Evolutionary conservation across 2,888 invertebrate species (phyloP), one percentile per base, ranked within the genome.

Genomic region (Heliconius cydno): DNA sequence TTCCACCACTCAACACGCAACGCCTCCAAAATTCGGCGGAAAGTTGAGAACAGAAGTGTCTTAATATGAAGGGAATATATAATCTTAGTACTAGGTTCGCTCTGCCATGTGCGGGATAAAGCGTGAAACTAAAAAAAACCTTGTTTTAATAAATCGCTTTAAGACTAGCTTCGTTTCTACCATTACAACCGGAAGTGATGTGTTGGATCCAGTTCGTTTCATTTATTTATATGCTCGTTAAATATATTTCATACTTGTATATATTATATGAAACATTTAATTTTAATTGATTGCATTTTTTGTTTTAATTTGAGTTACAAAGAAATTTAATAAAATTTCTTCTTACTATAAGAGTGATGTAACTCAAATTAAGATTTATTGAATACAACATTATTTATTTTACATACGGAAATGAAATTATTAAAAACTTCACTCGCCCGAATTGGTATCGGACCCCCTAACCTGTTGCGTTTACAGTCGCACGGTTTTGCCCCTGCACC

Each of bases 171-270:
- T 10, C 4, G 38, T 19, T 10, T 68, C 38, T 68, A 38, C 38
- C 5, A n/a, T 68, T n/a, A 68, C n/a, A n/a, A 68, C 38, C 67
- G n/a, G 38, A 68, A 68, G 38, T 12, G 67, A 68, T n/a, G 19
- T 13, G 38, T 68, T 38, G 1, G n/a, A 38, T 38, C 68, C n/a
- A 41, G 38, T 68, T 68, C 25, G 0, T 13, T 38, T 68, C n/a
- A 68, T 68, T 25, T 25, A 68, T 68, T 68, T 68, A 65, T 30
- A 65, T 28, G 68, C 13, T 68, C 15, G 68, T 41, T 41, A 68
- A 38, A 41, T 15, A 2, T 65, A 65, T 15, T 15, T 28, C 28
- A 65, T 28, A 65, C 2, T 4, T 65, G 28, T 25, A 13, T 38
- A 38, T 68, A 38, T 68, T 66, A 34, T 34, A 66, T 66, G 30